A percentile compares a stretch with the other conserved stretches of the same genome.
phyloP scores from a whole-genome alignment of 2,113 vertebrate genomes.

The Prinia subflava region DNA sequence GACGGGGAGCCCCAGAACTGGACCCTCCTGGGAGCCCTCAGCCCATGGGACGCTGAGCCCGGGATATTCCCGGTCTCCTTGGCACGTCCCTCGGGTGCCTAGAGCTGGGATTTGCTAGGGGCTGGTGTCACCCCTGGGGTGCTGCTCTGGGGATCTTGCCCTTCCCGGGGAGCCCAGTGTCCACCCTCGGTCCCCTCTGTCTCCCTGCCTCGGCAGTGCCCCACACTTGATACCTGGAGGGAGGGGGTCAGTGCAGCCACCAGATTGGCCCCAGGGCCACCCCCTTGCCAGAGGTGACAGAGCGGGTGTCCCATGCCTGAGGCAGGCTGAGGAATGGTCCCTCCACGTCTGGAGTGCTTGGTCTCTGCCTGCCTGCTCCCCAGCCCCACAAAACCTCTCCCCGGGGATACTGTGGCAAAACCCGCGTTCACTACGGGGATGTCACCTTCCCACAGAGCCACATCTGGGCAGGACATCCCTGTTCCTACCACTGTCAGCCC shows the following conservation, averaged over 20 bases:
- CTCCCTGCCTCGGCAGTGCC: neutral
- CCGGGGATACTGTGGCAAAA: neutral
- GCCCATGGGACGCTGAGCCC: neutral
- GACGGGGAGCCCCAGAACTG: neutral
- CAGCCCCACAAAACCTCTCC: neutral
- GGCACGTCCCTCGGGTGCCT: neutral
- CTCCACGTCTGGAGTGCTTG: neutral
- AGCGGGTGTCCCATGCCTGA: neutral
- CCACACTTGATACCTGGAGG: neutral
- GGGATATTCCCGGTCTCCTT: neutral
- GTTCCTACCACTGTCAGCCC: neutral
- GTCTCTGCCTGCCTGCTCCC: neutral
- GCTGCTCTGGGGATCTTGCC: neutral
- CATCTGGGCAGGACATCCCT: neutral
- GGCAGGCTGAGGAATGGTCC: neutral
- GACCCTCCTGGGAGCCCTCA: neutral
- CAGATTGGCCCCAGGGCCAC: neutral
- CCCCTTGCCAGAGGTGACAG: neutral
- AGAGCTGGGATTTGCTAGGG: neutral
- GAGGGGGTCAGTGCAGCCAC: fast-evolving
- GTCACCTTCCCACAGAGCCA: neutral
- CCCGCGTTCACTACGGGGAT: fast-evolving
- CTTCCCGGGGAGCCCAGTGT: neutral
- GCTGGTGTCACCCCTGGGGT: neutral
- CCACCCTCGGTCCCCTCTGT: neutral